Base-by-base conservation (phyloP, 2,113 vertebrate species). In the Coryphaenoides rupestris region DNA sequence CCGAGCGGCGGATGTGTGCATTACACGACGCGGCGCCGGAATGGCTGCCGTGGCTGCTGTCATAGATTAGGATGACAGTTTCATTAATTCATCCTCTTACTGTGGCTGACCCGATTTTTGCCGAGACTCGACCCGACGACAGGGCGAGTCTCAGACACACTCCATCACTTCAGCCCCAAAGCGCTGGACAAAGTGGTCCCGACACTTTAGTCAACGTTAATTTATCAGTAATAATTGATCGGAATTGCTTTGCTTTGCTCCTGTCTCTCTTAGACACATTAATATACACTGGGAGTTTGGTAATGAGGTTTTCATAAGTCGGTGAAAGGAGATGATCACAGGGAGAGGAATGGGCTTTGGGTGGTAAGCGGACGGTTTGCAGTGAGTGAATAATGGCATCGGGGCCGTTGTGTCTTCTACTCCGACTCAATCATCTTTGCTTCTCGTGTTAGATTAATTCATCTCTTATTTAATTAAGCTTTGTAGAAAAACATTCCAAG, bases 11-110 rank as follows among this genome's bases (percentile, higher is more conserved):
- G 1, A 0, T 0, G 0, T 1, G 0, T 3, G 21, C 45, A 23
- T 53, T 21, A 24, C 46, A 46, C 1, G 16, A n/a, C n/a, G n/a
- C 15, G 4, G 16, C 5, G 47, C 17, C 47, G 17, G 47, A 50
- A 40, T 50, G 1, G 2, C 13, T 12, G 2, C 9, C 33, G 33
- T 12, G 33, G 3, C 47, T 49, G 47, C 47, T 17, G 47, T n/a
- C 47, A 87, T 87, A 79, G 75, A 84, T 79, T 68, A 84, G n/a
- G n/a, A n/a, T 87, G 86, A 87, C 86, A 88, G 77, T 70, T 77
- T 86, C 64, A 87, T 88, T 88, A 84, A 83, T 87, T 79, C 71
- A 70, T 72, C 68, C 56, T 40, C 60, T 2, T 79, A n/a, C n/a
- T n/a, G 64, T 69, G 46, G 62, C 19, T 80, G 83, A 81, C 81